These are phyloP conservation scores for Muscicapa striata DNA, from an alignment of 2,797 vertebrate genomes.

Conservation along the genomic window DNA sequence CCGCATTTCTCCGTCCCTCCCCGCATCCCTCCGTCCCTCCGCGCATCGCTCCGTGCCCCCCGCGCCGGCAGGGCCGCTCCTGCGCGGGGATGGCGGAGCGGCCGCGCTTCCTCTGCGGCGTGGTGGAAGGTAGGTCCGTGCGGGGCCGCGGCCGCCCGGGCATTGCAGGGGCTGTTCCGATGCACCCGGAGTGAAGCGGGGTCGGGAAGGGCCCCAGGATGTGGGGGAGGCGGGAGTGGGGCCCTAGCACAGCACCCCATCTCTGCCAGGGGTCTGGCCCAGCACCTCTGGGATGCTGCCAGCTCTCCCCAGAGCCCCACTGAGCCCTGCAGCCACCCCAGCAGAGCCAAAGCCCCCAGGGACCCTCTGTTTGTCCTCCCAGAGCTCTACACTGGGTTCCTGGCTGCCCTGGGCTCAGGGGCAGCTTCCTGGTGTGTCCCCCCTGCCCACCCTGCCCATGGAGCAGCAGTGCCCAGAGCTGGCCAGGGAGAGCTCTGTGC, in stretches of 20 bases:
- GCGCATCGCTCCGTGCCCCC: too few species aligned
- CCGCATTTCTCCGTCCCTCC: too few species aligned
- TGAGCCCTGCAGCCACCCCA: background rate
- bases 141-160: background rate
- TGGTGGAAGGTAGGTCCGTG: conserved; percentile 49
- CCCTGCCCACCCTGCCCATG: too few species aligned
- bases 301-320: background rate
- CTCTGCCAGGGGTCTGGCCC: background rate
- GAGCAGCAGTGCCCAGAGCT: background rate
- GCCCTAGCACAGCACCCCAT: background rate
- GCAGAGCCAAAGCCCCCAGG: background rate
- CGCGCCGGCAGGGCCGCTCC: background rate
- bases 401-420: background rate
- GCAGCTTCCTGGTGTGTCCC: fast-evolving
- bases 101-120: conserved; percentile 49
- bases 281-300: background rate
- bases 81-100: conserved; percentile 8
- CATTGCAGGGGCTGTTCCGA: background rate
- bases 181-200: background rate
- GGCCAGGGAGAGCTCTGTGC: background rate
- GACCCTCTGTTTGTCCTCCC: background rate
- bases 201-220: background rate
- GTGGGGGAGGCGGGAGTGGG: background rate
- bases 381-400: fast-evolving
- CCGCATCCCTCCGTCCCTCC: too few species aligned